Base-by-base conservation (phyloP, 2,888 invertebrate species). In the Therioaphis trifolii region DNA sequence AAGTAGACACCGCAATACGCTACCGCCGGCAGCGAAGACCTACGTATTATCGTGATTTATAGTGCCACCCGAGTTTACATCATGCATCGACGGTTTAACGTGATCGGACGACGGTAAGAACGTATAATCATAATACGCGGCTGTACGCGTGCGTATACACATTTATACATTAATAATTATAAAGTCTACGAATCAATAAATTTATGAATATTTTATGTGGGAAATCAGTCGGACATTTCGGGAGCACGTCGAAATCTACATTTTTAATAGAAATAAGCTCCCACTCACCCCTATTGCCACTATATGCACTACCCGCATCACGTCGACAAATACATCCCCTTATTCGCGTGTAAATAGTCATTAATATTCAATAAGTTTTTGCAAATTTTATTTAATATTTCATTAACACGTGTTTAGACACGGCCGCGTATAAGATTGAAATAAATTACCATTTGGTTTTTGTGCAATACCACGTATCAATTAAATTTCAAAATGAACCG, bases 301-400 rank as follows among this genome's bases (percentile, higher is more conserved):
- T n/a, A n/a, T n/a, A n/a, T 18, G 18, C 49, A 49, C 1, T 46
- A 15, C 4, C 49, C 49, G 49, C 18, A n/a, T n/a, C 18, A 14
- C 49, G 49, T 15, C 1, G 4, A 4, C 18, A 18, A 9, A 21
- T 9, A 55, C 18, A 21, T n/a, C 55, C 55, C 55, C n/a, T 55
- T n/a, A 11, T 11, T 43, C 43, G 43, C 43, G 15, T 55, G 21
- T 7, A n/a, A n/a, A 21, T 55, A 9, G 18, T 55, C 18, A 55
- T 55, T 55, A 55, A 55, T 55, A 55, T 55, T 55, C 55, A 55
- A 55, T 55, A 55, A 18, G 55, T 55, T 55, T 21, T 55, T 21
- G 55, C 55, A 9, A 55, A 55, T 55, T 49, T 55, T 55, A 55
- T 55, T 55, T 49, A 49, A 49, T 18, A 18, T 49, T 49, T 49